Base-by-base conservation (phyloP, 2,113 vertebrate genomes). In the Catharus bicknelli region DNA sequence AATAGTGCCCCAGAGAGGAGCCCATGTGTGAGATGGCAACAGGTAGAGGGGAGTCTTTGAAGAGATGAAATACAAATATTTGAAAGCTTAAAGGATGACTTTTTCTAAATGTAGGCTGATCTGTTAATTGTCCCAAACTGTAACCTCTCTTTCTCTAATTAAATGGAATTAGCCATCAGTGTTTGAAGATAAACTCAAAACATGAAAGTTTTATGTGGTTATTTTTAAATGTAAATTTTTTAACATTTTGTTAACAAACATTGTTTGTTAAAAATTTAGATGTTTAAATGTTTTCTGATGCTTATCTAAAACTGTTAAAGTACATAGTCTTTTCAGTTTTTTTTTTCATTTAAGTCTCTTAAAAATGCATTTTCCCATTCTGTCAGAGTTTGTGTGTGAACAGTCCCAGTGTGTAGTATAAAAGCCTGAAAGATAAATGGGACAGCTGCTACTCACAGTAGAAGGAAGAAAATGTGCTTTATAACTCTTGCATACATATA, bases 351-450 rank as follows among this genome's bases (percentile, higher is more conserved):
- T 26, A 21, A 62, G 11, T 30, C 2, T 77, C 18, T 50, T 72
- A 61, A 67, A 90, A 86, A 70, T 45, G 9, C 9, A 4, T 59
- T 86, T 8, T 90, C 16, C 38, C 18, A 22, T 88, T 88, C 40
- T 92, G 38, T 76, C 42, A 47, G 27, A 69, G 54, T 89, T 90
- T 79, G 29, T 91, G 20, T 84, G 21, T 77, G 64, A 90, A 87
- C 70, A 94, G 57, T 42, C 21, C 50, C n/a, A n/a, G 18, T 36
- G 18, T 90, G 50, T 67, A 90, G 32, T 88, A 74, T 66, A 89
- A 50, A 95, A 90, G 16, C 23, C 62, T 94, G 63, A 90, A 84
- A 73, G 38, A 93, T 85, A 87, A 93, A 90, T 73, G 89, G 51
- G 54, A 76, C 81, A 95, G 62, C 86, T 90, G 74, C 74, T 92